Evolutionary conservation across 2,113 vertebrate species (phyloP).

Genomic region (Passer domesticus): DNA sequence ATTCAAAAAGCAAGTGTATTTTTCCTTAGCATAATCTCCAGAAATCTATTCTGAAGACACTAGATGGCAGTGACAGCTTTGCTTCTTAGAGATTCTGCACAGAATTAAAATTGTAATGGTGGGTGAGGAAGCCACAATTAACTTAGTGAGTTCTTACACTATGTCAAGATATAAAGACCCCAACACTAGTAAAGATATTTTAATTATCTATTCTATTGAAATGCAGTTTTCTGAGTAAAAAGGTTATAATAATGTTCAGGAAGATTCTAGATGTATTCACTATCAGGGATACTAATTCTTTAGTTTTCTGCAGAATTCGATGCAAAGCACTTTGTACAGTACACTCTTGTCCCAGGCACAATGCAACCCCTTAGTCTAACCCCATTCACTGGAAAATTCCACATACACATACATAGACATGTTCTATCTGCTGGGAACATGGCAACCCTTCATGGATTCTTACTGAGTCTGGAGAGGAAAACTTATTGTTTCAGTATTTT

Average conservation of each 20-base stretch:
- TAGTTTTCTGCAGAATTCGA: background rate
- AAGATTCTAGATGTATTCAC: background rate
- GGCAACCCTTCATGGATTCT: background rate
- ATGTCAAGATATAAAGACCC: background rate
- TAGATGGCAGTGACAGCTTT: constrained; percentile 52
- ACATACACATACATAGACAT: fast-evolving
- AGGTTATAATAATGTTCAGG: background rate
- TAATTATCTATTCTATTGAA: background rate
- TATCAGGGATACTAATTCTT: background rate
- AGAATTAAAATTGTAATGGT: fast-evolving
- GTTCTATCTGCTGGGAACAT: background rate
- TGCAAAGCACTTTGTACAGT: background rate
- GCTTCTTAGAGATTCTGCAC: background rate
- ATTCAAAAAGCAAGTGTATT: background rate
- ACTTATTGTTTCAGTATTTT: background rate
- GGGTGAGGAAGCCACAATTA: background rate
- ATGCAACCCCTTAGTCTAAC: background rate
- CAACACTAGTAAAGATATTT: background rate
- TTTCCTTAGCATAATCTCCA: background rate
- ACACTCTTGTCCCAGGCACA: background rate
- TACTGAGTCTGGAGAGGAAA: background rate
- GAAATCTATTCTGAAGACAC: background rate
- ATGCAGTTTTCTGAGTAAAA: background rate
- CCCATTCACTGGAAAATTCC: background rate
- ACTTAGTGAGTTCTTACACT: background rate